A percentile compares a stretch with the other conserved stretches of the same genome.
phyloP scores from a whole-genome alignment of 2,797 vertebrate genomes.

The Melanotaenia trifasciata region DNA sequence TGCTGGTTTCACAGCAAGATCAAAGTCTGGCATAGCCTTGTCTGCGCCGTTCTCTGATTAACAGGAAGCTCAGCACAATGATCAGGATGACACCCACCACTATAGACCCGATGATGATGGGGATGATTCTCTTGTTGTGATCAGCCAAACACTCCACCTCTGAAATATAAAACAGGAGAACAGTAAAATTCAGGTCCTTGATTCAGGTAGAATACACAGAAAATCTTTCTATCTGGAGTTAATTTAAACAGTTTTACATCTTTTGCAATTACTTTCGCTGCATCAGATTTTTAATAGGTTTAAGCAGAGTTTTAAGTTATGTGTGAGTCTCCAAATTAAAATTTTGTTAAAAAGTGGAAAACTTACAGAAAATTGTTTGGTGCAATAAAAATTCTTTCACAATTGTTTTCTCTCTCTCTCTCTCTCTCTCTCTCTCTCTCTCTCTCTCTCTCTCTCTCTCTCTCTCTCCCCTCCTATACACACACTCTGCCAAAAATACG shows the following conservation, averaged over 20 bases:
- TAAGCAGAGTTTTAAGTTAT: too few relatives aligned
- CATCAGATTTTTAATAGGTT: too few relatives aligned
- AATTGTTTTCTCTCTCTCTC: too few relatives aligned
- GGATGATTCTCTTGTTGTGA: conserved; percentile 77
- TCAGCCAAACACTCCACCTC: conserved; percentile 89
- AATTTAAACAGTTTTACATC: neutral
- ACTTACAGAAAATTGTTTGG: too few relatives aligned
- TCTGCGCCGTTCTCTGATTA: conserved; percentile 80
- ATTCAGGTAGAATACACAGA: neutral
- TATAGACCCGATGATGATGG: conserved; percentile 79
- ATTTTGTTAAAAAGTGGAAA: neutral
- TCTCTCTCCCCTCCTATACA: too few relatives aligned
- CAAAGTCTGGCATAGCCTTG: conserved; percentile 85
- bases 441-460: too few relatives aligned
- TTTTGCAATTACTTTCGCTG: too few relatives aligned
- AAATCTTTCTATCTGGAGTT: neutral
- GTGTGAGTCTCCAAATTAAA: neutral
- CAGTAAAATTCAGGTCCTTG: neutral
- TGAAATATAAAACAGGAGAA: conserved; percentile 67
- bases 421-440: too few relatives aligned
- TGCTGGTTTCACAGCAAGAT: conserved; percentile 31
- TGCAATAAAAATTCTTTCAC: too few relatives aligned
- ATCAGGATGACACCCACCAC: conserved; percentile 82
- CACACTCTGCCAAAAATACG: too few relatives aligned
- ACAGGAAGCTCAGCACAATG: conserved; percentile 76